Evolutionary conservation across 23 tunicate species (phyloP).

Genomic region (Styela clava): DNA sequence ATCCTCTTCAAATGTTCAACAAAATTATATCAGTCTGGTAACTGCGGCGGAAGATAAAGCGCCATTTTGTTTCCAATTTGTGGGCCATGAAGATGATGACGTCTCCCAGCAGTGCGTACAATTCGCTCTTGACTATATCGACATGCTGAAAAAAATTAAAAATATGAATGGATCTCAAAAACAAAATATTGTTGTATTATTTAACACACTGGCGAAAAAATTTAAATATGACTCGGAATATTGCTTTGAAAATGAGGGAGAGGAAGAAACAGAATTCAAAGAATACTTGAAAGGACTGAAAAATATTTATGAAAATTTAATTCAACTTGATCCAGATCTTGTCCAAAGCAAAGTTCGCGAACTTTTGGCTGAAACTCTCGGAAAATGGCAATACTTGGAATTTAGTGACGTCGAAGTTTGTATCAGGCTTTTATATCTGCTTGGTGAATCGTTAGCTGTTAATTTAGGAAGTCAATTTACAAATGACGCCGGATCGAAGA

Average conservation of each 20-base stretch:
- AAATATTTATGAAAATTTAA: conserved; percentile 63
- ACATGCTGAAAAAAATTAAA: conserved; percentile 44
- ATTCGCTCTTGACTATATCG: conserved; percentile 57
- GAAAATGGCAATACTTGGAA: conserved; percentile 48
- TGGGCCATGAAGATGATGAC: conserved; percentile 92
- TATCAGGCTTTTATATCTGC: conserved; percentile 67
- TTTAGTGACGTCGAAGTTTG: conserved; percentile 81
- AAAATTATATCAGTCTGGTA: not conserved
- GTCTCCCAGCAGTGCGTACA: conserved; percentile 92
- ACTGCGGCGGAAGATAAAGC: conserved; percentile 29
- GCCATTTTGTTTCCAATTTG: conserved; percentile 51
- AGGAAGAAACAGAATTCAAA: conserved; percentile 94
- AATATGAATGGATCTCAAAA: not conserved
- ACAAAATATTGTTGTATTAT: conserved; percentile 20
- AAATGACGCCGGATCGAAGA: conserved; percentile 36
- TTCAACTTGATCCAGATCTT: conserved; percentile 58
- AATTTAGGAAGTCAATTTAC: conserved; percentile 71
- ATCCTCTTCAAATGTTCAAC: not conserved
- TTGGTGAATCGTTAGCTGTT: conserved; percentile 89
- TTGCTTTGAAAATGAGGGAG: conserved; percentile 86
- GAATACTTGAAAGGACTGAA: conserved; percentile 74
- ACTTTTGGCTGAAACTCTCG: conserved; percentile 37
- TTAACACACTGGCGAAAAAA: conserved; percentile 61
- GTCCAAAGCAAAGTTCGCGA: conserved; percentile 37
- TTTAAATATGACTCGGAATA: conserved; percentile 82